Percentiles rank a stretch among this genome's conserved stretches.
Conservation (phyloP, 1,140 invertebrate species). For the Monomorium pharaonis region DNA sequence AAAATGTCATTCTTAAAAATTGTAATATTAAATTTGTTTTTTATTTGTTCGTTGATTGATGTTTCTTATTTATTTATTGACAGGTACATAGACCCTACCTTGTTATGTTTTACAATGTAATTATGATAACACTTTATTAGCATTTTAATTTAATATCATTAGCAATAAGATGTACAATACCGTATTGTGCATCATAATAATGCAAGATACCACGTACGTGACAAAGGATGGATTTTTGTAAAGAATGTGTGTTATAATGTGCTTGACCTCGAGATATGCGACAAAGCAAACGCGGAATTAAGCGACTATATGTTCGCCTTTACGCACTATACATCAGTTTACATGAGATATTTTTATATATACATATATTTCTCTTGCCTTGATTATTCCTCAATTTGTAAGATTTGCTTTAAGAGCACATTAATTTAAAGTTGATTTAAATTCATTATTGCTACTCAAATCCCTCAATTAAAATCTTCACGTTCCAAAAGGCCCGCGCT, state of each 20-base stretch:
- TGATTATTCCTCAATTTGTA: slow-evolving; percentile 28
- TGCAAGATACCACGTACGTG: neutral
- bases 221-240: neutral
- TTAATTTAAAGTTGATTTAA: neutral
- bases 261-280: neutral
- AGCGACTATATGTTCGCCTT: neutral
- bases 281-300: neutral
- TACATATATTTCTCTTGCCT: neutral
- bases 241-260: neutral
- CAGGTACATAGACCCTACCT: neutral
- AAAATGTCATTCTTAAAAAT: no score
- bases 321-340: neutral
- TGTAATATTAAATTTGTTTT: no score
- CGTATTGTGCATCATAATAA: neutral
- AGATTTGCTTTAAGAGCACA: neutral
- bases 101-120: slow-evolving; percentile 7
- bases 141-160: neutral
- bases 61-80: no score
- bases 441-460: neutral
- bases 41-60: no score
- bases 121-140: neutral
- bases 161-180: neutral
- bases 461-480: neutral
- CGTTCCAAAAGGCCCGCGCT: neutral
- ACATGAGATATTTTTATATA: neutral